phyloP scores from a whole-genome alignment of 2,888 invertebrate genomes.

The Oasisia sp. region DNA sequence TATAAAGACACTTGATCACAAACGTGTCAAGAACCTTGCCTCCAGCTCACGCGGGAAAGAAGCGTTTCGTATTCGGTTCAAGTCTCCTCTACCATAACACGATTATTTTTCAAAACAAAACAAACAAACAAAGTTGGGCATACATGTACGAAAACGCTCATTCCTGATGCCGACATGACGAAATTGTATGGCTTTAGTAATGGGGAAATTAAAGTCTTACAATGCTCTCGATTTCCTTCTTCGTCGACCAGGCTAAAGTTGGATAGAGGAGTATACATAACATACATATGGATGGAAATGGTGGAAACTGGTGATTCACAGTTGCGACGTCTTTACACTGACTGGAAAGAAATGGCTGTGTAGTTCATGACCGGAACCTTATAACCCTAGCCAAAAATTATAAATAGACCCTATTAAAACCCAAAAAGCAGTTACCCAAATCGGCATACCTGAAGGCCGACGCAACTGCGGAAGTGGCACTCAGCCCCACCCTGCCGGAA shows the following conservation, averaged over 20 bases:
- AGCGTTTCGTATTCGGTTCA: too few species aligned
- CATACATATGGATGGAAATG: not conserved
- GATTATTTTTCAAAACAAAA: too few species aligned
- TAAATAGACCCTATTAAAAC: not conserved
- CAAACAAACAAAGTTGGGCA: too few species aligned
- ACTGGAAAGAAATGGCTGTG: not conserved
- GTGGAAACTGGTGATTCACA: not conserved
- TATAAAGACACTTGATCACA: too few species aligned
- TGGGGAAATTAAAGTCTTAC: not conserved
- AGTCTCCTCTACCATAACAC: too few species aligned
- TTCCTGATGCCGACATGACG: too few species aligned
- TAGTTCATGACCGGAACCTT: not conserved
- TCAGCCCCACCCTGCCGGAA: not conserved
- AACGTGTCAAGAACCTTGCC: too few species aligned
- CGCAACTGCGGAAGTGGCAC: conserved; percentile 13
- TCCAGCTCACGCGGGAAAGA: too few species aligned
- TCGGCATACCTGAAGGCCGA: not conserved
- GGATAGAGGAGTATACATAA: not conserved
- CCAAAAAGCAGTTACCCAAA: not conserved
- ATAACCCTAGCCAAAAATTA: not conserved
- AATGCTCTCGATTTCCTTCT: not conserved
- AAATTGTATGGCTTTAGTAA: too few species aligned
- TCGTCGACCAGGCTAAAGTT: not conserved
- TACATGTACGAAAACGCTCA: too few species aligned
- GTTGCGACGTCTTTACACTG: not conserved